Evolutionary conservation across 1,140 invertebrate species (phyloP).

Genomic region (Schlechtendalia chinensis): DNA sequence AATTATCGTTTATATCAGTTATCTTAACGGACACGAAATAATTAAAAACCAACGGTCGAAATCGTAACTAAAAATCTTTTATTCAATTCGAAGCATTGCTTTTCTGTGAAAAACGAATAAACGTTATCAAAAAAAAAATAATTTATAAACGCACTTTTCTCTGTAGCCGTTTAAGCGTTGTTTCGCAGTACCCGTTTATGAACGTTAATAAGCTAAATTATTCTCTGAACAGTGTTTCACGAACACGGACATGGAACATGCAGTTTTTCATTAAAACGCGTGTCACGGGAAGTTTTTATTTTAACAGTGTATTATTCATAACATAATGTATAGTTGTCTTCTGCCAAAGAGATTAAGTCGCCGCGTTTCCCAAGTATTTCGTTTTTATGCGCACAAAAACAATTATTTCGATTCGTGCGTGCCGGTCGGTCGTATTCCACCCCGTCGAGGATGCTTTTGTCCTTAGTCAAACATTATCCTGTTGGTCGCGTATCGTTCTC

Average conservation of each 20-base stretch:
- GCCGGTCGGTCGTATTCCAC: neutral
- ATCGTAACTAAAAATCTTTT: too few species aligned
- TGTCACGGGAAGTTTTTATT: constrained; percentile 11
- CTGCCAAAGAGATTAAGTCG: neutral
- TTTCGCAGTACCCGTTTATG: neutral
- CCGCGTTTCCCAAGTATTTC: neutral
- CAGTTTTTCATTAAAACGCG: constrained; percentile 17
- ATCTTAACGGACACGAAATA: too few species aligned
- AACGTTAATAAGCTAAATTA: constrained; percentile 12
- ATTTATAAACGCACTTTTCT: too few species aligned
- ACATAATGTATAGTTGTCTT: neutral
- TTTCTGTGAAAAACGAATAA: too few species aligned
- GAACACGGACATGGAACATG: neutral
- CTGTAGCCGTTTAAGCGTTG: neutral
- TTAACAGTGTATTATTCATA: too few species aligned
- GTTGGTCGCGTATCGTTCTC: neutral
- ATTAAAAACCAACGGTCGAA: too few species aligned
- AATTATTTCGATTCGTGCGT: neutral
- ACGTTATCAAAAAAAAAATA: too few species aligned
- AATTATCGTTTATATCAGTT: too few species aligned
- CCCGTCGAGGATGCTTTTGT: neutral
- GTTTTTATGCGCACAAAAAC: neutral
- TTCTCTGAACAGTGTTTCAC: neutral
- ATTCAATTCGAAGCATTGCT: too few species aligned
- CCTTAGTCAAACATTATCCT: neutral